Conservation (phyloP, 2,113 vertebrate genomes). For the Accipiter cooperii region DNA sequence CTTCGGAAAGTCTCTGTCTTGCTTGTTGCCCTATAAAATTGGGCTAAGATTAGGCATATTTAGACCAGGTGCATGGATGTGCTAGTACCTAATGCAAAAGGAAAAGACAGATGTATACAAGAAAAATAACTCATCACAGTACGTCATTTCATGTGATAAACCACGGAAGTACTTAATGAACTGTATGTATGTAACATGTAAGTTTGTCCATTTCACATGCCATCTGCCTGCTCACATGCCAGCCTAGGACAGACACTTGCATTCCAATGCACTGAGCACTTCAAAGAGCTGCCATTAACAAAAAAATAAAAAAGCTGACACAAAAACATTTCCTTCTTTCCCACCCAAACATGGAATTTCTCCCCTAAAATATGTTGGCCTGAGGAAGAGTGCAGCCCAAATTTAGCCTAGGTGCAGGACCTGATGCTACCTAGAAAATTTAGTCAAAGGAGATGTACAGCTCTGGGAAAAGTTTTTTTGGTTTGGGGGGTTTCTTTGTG, state of each 20-base stretch:
- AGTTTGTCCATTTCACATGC: background rate
- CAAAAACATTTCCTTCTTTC: background rate
- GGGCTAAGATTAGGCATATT: background rate
- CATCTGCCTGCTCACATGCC: background rate
- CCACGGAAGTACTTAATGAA: background rate
- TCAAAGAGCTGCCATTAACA: background rate
- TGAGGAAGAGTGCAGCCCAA: background rate
- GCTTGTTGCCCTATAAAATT: background rate
- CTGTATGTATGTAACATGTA: background rate
- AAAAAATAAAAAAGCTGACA: background rate
- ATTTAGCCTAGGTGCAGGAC: background rate
- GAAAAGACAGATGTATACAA: background rate
- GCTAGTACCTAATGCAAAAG: background rate
- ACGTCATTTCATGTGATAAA: background rate
- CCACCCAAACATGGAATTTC: background rate
- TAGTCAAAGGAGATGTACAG: background rate
- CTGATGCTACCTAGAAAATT: background rate
- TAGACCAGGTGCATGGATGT: background rate
- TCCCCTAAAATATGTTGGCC: background rate
- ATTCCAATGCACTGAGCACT: background rate
- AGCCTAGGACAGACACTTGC: background rate
- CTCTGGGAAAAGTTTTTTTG: background rate
- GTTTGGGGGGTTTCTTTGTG: background rate
- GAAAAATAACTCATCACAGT: background rate
- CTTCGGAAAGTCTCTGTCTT: background rate